Evolutionary conservation across 2,888 invertebrate genomes (phyloP).

Genomic region (Lochmaea crataegi): DNA sequence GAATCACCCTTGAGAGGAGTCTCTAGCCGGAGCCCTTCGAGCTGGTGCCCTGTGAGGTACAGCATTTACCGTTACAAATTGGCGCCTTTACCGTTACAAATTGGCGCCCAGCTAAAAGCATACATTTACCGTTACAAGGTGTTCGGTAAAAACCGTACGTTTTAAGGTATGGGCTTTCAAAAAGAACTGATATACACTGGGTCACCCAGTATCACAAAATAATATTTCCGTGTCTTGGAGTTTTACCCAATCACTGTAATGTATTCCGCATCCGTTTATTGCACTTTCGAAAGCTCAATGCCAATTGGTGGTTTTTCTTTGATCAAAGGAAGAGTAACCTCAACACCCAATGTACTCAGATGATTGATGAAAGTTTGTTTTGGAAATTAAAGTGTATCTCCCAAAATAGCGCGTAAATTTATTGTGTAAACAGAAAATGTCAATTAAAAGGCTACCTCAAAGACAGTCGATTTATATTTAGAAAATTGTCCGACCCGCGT

Average conservation of each 20-base stretch:
- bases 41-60: too few relatives aligned
- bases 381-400: constrained; percentile 44
- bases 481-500: constrained; percentile 41
- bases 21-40: too few relatives aligned
- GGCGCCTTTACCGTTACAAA: too few relatives aligned
- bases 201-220: too few relatives aligned
- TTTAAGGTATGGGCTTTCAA: too few relatives aligned
- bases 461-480: constrained; percentile 46
- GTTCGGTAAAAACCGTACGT: too few relatives aligned
- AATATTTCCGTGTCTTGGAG: background rate
- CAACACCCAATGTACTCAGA: constrained; percentile 35
- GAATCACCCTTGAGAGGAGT: too few relatives aligned
- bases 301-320: constrained; percentile 29
- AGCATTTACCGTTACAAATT: too few relatives aligned
- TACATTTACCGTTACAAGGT: too few relatives aligned
- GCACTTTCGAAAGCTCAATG: constrained; percentile 10
- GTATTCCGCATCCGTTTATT: constrained; percentile 22
- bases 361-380: constrained; percentile 44
- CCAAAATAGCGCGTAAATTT: constrained; percentile 46
- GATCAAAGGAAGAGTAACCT: constrained; percentile 33
- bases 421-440: constrained; percentile 47
- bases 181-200: too few relatives aligned
- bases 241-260: background rate
- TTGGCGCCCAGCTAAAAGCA: too few relatives aligned
- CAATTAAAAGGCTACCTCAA: constrained; percentile 47